A percentile compares a stretch with the other conserved stretches of the same genome.
Conservation (phyloP, 2,888 invertebrate genomes). For the Tachina lurida region DNA sequence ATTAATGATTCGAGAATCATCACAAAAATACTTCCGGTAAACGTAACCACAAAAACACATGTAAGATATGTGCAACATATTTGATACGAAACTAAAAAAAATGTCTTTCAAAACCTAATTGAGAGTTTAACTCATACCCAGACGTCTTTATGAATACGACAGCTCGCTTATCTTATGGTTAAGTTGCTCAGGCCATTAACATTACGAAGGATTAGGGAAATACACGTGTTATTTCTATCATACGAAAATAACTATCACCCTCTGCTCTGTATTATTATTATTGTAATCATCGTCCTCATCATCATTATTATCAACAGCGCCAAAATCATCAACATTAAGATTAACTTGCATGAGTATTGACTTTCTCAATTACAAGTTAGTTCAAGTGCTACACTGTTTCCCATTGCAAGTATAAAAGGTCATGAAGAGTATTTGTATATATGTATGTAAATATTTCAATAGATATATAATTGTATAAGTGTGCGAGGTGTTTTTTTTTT, state of each 20-base stretch:
- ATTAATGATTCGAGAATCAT: slow-evolving; percentile 47
- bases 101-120: slow-evolving; percentile 31
- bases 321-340: slow-evolving; percentile 37
- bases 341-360: slow-evolving; percentile 44
- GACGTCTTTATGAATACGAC: slow-evolving; percentile 14
- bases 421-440: too few relatives aligned
- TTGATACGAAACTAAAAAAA: neutral
- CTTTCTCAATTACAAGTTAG: slow-evolving; percentile 40
- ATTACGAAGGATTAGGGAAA: slow-evolving; percentile 26
- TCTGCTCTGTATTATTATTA: slow-evolving; percentile 1
- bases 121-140: slow-evolving; percentile 42
- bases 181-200: slow-evolving; percentile 13
- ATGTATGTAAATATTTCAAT: too few relatives aligned
- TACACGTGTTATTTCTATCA: slow-evolving; percentile 44
- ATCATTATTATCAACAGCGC: slow-evolving; percentile 26
- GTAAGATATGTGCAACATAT: neutral
- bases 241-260: slow-evolving; percentile 31
- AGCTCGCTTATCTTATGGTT: neutral
- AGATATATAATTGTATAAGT: too few relatives aligned
- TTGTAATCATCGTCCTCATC: neutral
- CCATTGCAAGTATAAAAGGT: neutral
- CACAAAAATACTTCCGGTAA: slow-evolving; percentile 57
- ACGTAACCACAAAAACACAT: slow-evolving; percentile 10
- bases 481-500: too few relatives aligned
- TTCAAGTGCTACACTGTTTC: slow-evolving; percentile 46